Conservation (phyloP, 2,113 vertebrate genomes). For the Chaetura pelagica region DNA sequence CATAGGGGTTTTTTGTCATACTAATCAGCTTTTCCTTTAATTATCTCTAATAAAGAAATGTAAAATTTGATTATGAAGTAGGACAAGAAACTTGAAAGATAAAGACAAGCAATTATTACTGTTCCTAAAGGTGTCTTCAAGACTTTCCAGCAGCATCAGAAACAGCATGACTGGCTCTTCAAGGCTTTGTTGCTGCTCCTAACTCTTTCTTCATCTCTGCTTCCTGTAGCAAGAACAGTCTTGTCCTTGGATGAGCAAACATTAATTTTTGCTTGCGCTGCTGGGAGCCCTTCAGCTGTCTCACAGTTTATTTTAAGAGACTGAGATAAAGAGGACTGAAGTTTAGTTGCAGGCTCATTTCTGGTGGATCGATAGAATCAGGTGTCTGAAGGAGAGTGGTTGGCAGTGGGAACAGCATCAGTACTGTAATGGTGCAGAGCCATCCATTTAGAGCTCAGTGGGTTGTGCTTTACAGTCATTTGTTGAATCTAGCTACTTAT, state of each 20-base stretch:
- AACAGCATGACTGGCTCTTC: background rate
- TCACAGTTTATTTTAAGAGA: background rate
- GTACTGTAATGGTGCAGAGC: background rate
- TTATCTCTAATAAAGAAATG: background rate
- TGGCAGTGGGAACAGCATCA: background rate
- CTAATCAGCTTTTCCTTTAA: background rate
- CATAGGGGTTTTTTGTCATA: background rate
- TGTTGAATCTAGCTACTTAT: background rate
- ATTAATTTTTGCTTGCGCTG: background rate
- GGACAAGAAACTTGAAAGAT: background rate
- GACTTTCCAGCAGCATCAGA: background rate
- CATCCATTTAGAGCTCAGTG: background rate
- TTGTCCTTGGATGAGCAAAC: background rate
- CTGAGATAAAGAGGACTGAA: background rate
- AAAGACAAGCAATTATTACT: constrained; percentile 3
- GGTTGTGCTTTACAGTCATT: background rate
- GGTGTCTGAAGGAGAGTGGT: background rate
- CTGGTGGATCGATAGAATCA: background rate
- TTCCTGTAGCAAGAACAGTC: background rate
- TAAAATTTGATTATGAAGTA: background rate
- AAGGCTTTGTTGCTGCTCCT: background rate
- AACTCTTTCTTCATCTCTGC: background rate
- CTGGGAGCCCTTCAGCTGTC: background rate
- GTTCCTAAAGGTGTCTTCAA: background rate
- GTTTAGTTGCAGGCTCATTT: background rate